Evolutionary conservation across 2,113 vertebrate species (phyloP).

Genomic region (Tragelaphus scriptus): DNA sequence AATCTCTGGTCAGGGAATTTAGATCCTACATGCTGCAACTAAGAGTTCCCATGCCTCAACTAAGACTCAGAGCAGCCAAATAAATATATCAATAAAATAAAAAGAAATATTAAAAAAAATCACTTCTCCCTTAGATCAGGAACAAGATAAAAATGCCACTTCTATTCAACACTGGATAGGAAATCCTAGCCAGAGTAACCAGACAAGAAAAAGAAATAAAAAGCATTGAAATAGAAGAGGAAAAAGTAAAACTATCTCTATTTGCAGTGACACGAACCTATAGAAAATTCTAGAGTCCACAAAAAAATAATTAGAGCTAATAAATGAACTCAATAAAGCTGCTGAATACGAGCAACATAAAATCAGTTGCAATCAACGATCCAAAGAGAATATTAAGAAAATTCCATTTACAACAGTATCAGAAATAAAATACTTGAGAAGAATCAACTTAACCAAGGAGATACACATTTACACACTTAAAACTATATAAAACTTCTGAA

Average conservation of each 20-base stretch:
- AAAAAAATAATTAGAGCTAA: too few relatives aligned
- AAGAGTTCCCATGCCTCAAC: neutral
- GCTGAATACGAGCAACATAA: neutral
- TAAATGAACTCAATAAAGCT: neutral
- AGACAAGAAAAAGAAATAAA: neutral
- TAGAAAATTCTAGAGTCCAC: too few relatives aligned
- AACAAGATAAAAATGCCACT: neutral
- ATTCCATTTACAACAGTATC: neutral
- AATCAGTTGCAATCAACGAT: neutral
- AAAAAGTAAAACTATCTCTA: neutral
- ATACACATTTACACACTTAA: neutral
- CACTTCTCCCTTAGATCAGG: neutral
- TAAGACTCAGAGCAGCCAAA: neutral
- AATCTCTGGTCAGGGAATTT: neutral
- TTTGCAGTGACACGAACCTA: neutral
- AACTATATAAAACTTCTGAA: neutral
- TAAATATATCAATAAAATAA: neutral
- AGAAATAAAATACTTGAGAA: neutral
- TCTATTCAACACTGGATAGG: neutral
- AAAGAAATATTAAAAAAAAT: neutral
- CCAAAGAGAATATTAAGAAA: neutral
- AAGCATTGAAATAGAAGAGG: neutral
- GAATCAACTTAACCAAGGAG: neutral
- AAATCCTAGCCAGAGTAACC: neutral
- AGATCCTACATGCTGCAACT: neutral